A percentile compares a stretch with the other conserved stretches of the same genome.
Conservation (phyloP, 2,797 vertebrate species). For the Cyprinodon diabolis region DNA sequence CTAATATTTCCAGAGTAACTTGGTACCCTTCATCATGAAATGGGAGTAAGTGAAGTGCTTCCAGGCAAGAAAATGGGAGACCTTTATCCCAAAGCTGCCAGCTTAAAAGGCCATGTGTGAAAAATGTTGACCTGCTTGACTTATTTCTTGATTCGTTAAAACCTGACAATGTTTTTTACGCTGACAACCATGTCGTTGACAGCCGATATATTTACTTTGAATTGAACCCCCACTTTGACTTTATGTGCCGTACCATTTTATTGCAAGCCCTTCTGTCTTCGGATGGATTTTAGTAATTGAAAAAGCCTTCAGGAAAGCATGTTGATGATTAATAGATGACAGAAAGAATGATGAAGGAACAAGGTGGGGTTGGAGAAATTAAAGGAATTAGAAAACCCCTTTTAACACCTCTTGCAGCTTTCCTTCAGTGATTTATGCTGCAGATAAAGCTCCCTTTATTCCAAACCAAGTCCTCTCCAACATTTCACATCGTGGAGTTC, state of each 20-base stretch:
- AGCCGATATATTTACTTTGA: neutral
- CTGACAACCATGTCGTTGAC: neutral
- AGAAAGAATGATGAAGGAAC: neutral
- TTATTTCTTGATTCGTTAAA: neutral
- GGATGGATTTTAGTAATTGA: slow-evolving; percentile 8
- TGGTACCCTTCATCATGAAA: neutral
- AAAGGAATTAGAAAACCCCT: neutral
- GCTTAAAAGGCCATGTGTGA: neutral
- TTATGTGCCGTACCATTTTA: neutral
- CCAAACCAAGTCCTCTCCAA: neutral
- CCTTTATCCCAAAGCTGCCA: neutral
- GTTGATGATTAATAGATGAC: neutral
- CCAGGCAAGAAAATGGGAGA: neutral
- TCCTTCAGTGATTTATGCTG: slow-evolving; percentile 3
- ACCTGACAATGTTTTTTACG: neutral
- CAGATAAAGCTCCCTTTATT: neutral
- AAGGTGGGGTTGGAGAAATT: neutral
- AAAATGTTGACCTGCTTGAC: neutral
- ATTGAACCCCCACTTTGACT: neutral
- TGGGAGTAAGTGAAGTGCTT: neutral
- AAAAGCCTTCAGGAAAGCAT: neutral
- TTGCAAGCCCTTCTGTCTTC: neutral
- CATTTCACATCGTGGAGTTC: neutral
- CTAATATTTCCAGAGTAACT: neutral
- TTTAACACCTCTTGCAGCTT: slow-evolving; percentile 1